phyloP scores from a whole-genome alignment of 2,797 vertebrate species.

The Tolypeutes matacus region DNA sequence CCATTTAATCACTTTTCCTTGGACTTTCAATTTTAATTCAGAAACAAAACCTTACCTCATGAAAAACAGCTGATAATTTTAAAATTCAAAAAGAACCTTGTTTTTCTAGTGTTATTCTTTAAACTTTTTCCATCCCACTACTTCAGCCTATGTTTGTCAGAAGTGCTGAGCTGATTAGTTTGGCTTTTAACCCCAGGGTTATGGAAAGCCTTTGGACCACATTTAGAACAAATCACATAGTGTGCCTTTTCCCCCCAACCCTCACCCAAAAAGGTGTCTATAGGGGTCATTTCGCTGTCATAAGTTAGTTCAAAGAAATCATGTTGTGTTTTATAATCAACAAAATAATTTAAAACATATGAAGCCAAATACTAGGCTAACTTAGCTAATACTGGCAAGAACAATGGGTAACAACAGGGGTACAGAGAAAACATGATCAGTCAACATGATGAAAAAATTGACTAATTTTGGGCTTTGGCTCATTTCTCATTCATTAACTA shows the following conservation, averaged over 20 bases:
- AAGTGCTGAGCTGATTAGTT: slow-evolving; percentile 14
- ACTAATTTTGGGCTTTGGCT: slow-evolving; percentile 40
- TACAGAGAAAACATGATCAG: not conserved
- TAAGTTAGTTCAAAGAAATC: slow-evolving; percentile 60
- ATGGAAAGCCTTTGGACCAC: not conserved
- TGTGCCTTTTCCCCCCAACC: not conserved
- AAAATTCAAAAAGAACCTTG: slow-evolving; percentile 47
- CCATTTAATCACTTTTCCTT: slow-evolving; percentile 38
- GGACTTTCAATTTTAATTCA: slow-evolving; percentile 52
- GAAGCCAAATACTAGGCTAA: slow-evolving; percentile 34
- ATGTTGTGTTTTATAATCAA: slow-evolving; percentile 37
- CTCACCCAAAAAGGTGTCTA: not conserved
- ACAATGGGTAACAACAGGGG: not conserved
- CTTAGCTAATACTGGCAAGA: slow-evolving; percentile 32
- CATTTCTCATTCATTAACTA: slow-evolving; percentile 42
- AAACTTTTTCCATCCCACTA: not conserved
- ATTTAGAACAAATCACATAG: slow-evolving; percentile 5
- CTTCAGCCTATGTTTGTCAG: not conserved
- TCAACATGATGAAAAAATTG: not conserved
- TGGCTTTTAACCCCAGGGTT: not conserved
- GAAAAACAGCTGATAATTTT: slow-evolving; percentile 1
- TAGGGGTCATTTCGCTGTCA: slow-evolving; percentile 24
- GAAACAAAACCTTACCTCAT: slow-evolving; percentile 50
- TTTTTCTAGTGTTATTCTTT: slow-evolving; percentile 1
- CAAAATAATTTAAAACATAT: slow-evolving; percentile 65